A percentile compares a stretch with the other conserved stretches of the same genome.
Evolutionary conservation across 2,113 vertebrate genomes (phyloP).

Genomic region (Pollimyrus isidori): DNA sequence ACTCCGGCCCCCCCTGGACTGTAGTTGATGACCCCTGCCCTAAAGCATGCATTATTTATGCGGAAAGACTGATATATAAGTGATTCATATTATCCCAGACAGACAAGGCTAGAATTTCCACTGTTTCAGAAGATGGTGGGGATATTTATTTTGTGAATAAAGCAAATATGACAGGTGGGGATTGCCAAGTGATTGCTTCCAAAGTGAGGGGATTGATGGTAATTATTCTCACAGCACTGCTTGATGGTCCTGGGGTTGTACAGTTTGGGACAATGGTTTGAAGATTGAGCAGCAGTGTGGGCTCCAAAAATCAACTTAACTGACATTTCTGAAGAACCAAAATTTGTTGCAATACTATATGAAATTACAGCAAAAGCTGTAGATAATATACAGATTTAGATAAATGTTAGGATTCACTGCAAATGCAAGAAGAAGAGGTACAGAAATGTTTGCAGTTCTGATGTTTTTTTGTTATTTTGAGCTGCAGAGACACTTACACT

Average conservation of each 20-base stretch:
- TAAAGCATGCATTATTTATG: constrained; percentile 26
- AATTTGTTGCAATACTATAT: neutral
- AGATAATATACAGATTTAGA: neutral
- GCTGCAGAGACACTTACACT: neutral
- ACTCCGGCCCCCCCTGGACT: too few species aligned
- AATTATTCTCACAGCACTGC: neutral
- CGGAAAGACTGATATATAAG: constrained; percentile 10
- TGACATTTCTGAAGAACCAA: constrained; percentile 1
- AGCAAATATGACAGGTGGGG: constrained; percentile 16
- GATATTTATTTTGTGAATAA: neutral
- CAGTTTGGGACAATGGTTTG: neutral
- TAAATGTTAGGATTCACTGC: neutral
- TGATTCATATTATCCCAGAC: constrained; percentile 22
- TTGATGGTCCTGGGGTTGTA: neutral
- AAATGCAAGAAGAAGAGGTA: neutral
- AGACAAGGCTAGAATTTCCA: neutral
- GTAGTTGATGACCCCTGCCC: neutral
- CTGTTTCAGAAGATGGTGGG: constrained; percentile 6
- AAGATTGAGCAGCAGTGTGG: neutral
- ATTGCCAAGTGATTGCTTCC: neutral
- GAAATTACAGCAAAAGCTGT: neutral
- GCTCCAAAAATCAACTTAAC: neutral
- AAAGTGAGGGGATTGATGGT: constrained; percentile 12
- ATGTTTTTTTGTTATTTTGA: neutral
- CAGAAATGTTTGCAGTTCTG: neutral